These are phyloP conservation scores for Tokudaia tokunoshimensis DNA, from an alignment of 2,797 vertebrate genomes.

Conservation along the genomic window DNA sequence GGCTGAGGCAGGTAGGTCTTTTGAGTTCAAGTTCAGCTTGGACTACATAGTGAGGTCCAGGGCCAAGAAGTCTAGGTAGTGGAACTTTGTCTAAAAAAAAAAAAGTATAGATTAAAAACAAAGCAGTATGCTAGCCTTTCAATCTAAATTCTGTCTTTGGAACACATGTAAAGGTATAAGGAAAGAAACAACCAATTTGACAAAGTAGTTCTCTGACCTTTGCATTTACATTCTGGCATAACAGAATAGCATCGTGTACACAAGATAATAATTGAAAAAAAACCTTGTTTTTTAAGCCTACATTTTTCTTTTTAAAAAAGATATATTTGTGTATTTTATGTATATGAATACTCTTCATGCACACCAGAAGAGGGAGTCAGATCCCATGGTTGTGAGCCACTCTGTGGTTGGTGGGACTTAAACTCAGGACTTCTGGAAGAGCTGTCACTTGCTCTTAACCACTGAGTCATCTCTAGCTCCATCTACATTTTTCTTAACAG, in stretches of 20 bases:
- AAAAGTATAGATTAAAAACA: background rate
- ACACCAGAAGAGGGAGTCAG: background rate
- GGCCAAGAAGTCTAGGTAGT: background rate
- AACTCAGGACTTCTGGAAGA: background rate
- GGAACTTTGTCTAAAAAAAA: background rate
- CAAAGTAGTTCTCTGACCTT: background rate
- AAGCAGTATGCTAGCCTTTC: background rate
- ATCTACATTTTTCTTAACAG: background rate
- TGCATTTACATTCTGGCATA: background rate
- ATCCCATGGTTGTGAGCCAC: background rate
- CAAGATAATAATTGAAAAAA: background rate
- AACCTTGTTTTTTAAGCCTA: background rate
- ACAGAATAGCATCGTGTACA: too few species aligned
- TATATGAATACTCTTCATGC: background rate
- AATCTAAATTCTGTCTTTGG: background rate
- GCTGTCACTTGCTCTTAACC: background rate
- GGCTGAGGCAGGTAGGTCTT: background rate
- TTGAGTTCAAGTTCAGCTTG: background rate
- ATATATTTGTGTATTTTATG: background rate
- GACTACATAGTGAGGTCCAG: background rate
- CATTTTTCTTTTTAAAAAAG: background rate
- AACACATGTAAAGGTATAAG: background rate
- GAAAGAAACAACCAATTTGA: background rate
- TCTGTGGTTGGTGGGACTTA: background rate
- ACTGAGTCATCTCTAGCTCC: background rate